Evolutionary conservation across 2,113 vertebrate species (phyloP), one percentile per base, ranked within the genome.

Genomic region (Meriones unguiculatus): DNA sequence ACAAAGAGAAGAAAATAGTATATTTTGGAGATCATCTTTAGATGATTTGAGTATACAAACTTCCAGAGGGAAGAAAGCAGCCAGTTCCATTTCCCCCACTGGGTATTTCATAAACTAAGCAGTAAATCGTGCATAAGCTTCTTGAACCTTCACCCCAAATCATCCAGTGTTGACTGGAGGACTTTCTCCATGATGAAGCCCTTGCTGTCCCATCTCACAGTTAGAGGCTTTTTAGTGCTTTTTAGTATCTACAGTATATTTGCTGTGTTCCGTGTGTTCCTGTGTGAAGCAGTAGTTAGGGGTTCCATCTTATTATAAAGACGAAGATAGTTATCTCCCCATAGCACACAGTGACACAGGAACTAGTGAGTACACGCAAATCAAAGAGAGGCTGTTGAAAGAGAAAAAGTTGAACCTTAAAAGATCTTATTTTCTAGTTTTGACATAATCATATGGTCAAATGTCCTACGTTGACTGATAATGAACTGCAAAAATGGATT

Each of bases 251-350:
- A 84, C 41, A 64, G 89, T 75, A 32, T 78, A 95, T 91, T 95
- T 92, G 87, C 93, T 62, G 10, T 78, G 85, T 96, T 69, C 18
- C 92, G 89, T 95, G 97, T 87, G 85, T 85, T 98, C 95, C 97
- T 97, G 78, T 96, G 98, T 95, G 97, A 98, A 90, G 89, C 96
- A 80, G 0, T 25, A 95, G 94, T 88, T 89, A 65, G 75, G 87
- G 92, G 41, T 85, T 95, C 95, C 80, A 5, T 57, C 76, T 93
- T 35, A 0, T 59, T 38, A 25, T 80, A 30, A 93, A 98, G 97
- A 90, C 5, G 2, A 95, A 89, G 64, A 28, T 46, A 57, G 64
- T 90, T 95, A 46, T 88, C 28, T 35, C 54, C 18, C 57, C 12
- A 1, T 73, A 95, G 70, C 91, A 88, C 96, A 67, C 57, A 91